Evolutionary conservation across 2,888 invertebrate species (phyloP).

Genomic region (Drosophila subsilvestris): DNA sequence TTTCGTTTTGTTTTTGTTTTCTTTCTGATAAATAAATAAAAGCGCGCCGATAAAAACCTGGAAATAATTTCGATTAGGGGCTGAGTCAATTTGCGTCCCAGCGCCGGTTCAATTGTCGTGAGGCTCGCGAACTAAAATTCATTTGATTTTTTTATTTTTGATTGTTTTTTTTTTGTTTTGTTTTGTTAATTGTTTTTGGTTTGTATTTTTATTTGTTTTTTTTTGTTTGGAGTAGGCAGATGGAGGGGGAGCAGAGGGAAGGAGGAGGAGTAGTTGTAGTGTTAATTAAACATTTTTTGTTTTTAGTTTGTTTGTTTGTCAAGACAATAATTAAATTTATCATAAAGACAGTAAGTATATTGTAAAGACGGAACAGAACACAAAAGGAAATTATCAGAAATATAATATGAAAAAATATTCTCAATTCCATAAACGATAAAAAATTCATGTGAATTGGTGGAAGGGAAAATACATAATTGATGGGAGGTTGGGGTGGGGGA

Average conservation of each 20-base stretch:
- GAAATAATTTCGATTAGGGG: slow-evolving; percentile 95
- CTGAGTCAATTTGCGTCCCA: slow-evolving; percentile 94
- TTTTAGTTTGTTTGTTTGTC: slow-evolving; percentile 3
- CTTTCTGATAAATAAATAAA: slow-evolving; percentile 55
- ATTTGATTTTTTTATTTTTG: slow-evolving; percentile 60
- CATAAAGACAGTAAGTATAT: slow-evolving; percentile 45
- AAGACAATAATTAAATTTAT: slow-evolving; percentile 51
- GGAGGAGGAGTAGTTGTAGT: slow-evolving; percentile 77
- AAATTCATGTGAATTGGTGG: slow-evolving; percentile 17
- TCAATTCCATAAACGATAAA: slow-evolving; percentile 5
- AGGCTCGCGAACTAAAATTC: slow-evolving; percentile 91
- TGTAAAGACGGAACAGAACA: slow-evolving; percentile 16
- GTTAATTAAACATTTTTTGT: slow-evolving; percentile 65
- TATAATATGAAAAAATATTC: slow-evolving; percentile 14
- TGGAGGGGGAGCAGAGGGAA: slow-evolving; percentile 48
- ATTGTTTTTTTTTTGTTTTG: slow-evolving; percentile 28
- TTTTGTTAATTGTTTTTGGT: slow-evolving; percentile 13
- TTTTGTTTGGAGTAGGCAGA: slow-evolving; percentile 36
- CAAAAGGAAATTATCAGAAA: slow-evolving; percentile 4
- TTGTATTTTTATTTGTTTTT: slow-evolving; percentile 21
- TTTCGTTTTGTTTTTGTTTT: slow-evolving; percentile 15
- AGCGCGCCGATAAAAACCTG: slow-evolving; percentile 88
- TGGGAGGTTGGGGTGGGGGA: neutral
- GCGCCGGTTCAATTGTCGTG: slow-evolving; percentile 93
- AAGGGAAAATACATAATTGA: neutral